These are phyloP conservation scores for Rhinichthys klamathensis DNA, from an alignment of 2,113 vertebrate genomes.

Conservation along the genomic window DNA sequence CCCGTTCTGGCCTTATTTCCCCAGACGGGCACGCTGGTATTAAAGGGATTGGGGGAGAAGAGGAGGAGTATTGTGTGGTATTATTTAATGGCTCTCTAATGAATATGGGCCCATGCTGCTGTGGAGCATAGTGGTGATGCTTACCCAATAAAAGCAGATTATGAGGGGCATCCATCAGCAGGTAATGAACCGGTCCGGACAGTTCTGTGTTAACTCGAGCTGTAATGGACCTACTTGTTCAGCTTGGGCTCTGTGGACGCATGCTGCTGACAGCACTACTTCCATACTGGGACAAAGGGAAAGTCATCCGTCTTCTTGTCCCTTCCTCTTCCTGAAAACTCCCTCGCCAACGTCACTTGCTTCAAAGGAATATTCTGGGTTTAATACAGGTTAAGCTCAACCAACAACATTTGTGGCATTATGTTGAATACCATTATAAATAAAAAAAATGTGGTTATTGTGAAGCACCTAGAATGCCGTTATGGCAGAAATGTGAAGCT, in stretches of 20 bases:
- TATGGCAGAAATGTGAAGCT: background rate
- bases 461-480: background rate
- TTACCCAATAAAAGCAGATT: conserved; percentile 60
- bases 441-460: background rate
- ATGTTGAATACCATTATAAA: background rate
- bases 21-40: conserved; percentile 33
- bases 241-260: conserved; percentile 39
- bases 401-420: background rate
- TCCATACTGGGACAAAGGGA: conserved; percentile 34
- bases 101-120: conserved; percentile 39
- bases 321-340: conserved; percentile 14
- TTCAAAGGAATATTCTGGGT: background rate
- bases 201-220: conserved; percentile 55
- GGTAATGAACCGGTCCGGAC: conserved; percentile 62
- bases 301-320: conserved; percentile 45
- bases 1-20: conserved; percentile 59
- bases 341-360: background rate
- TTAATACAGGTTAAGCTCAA: background rate
- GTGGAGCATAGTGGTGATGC: conserved; percentile 48
- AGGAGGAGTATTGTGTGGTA: conserved; percentile 34
- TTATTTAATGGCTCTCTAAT: conserved; percentile 58
- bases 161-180: conserved; percentile 59
- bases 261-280: conserved; percentile 40
- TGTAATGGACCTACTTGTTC: conserved; percentile 64
- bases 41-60: conserved; percentile 30